These are phyloP conservation scores for Pholis gunnellus DNA, from an alignment of 2,113 vertebrate genomes.

Conservation along the genomic window DNA sequence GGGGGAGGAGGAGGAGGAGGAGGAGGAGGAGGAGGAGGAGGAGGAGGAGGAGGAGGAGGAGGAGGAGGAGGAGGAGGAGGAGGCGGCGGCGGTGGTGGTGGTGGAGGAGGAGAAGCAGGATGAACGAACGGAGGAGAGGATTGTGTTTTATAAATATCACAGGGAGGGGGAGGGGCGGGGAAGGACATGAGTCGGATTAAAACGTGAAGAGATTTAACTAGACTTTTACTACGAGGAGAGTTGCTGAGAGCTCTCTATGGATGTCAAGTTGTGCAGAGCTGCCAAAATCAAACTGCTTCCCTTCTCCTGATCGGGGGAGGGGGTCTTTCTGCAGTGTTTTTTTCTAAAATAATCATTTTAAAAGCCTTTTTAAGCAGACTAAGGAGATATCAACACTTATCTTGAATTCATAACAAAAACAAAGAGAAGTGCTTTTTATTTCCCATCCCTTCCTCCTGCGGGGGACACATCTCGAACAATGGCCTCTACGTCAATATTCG, in stretches of 20 bases:
- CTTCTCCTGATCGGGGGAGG: slow-evolving; percentile 66
- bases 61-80: slow-evolving; percentile 67
- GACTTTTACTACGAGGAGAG: slow-evolving; percentile 82
- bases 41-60: slow-evolving; percentile 42
- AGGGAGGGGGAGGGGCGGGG: slow-evolving; percentile 59
- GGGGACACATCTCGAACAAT: slow-evolving; percentile 81
- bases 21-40: background rate
- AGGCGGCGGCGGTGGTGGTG: slow-evolving; percentile 47
- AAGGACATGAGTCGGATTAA: slow-evolving; percentile 75
- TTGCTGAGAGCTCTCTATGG: slow-evolving; percentile 80
- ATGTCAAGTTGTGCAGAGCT: slow-evolving; percentile 87
- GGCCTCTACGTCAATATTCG: slow-evolving; percentile 79
- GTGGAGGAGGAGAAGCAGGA: slow-evolving; percentile 51
- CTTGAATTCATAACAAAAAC: slow-evolving; percentile 83
- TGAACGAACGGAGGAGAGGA: slow-evolving; percentile 68
- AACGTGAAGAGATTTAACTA: slow-evolving; percentile 79
- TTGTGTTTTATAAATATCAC: slow-evolving; percentile 85
- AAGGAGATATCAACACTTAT: slow-evolving; percentile 81
- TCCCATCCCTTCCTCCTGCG: slow-evolving; percentile 78
- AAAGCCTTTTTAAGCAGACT: slow-evolving; percentile 87
- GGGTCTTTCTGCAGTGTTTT: slow-evolving; percentile 83
- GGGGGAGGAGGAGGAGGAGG: slow-evolving; percentile 25
- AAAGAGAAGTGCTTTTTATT: slow-evolving; percentile 88
- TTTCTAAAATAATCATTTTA: slow-evolving; percentile 87
- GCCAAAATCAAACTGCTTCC: slow-evolving; percentile 86